Evolutionary conservation across 1,140 invertebrate genomes (phyloP).

Genomic region (Mizuhopecten yessoensis): DNA sequence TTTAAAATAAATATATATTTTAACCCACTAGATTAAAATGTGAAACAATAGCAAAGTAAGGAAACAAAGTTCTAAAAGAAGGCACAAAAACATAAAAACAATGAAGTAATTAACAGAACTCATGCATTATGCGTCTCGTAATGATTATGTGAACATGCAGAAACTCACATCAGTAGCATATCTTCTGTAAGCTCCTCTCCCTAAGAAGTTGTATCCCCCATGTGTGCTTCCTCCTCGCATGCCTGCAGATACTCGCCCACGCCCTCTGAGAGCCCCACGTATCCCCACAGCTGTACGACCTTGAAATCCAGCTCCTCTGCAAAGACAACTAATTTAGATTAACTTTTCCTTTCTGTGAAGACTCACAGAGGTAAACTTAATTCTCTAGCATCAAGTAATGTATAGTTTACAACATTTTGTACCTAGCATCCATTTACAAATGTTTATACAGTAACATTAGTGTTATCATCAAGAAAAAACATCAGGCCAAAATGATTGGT

Average conservation of each 20-base stretch:
- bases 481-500: no score
- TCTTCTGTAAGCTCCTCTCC: constrained; percentile 66
- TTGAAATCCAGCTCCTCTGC: constrained; percentile 42
- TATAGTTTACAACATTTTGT: no score
- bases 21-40: no score
- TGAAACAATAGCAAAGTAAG: not conserved
- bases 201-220: constrained; percentile 42
- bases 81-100: not conserved
- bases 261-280: constrained; percentile 62
- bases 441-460: no score
- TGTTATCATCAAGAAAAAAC: no score
- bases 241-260: constrained; percentile 73
- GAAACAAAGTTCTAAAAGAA: not conserved
- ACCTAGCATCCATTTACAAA: no score
- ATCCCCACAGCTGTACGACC: constrained; percentile 62
- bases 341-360: no score
- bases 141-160: not conserved
- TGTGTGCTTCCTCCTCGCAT: constrained; percentile 66
- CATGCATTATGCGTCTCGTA: not conserved
- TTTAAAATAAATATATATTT: no score
- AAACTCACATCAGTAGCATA: constrained; percentile 68
- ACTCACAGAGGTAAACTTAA: no score
- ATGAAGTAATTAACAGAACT: not conserved
- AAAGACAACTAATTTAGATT: not conserved
- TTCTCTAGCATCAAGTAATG: no score